Percentiles rank a stretch among this genome's conserved stretches.
Evolutionary conservation across 1,140 invertebrate genomes (phyloP).

Genomic region (Panulirus ornatus): DNA sequence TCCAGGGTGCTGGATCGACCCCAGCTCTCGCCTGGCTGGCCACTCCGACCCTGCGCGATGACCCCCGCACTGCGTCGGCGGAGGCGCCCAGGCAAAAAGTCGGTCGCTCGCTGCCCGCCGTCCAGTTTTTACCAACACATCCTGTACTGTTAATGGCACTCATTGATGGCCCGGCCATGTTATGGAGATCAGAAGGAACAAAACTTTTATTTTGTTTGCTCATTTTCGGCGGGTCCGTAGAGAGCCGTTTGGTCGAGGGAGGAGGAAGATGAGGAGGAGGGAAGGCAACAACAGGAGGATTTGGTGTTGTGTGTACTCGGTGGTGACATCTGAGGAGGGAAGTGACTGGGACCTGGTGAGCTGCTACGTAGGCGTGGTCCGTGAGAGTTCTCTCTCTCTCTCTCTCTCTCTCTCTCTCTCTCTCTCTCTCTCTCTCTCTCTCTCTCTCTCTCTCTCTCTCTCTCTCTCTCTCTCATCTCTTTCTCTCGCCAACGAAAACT

Average conservation of each 20-base stretch:
- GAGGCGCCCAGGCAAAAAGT: not conserved
- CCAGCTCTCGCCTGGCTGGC: not conserved
- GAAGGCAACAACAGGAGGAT: not conserved
- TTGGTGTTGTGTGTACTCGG: too few species aligned
- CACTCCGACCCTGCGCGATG: not conserved
- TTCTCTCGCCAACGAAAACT: too few species aligned
- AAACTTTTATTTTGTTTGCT: not conserved
- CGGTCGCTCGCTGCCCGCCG: not conserved
- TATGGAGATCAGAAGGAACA: slow-evolving; percentile 15
- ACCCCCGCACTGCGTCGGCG: not conserved
- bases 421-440: slow-evolving; percentile 5
- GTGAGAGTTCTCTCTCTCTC: slow-evolving; percentile 16
- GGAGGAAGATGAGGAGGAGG: not conserved
- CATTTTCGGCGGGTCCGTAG: not conserved
- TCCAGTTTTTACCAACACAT: slow-evolving; percentile 32
- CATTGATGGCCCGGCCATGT: slow-evolving; percentile 16
- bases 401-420: too few species aligned
- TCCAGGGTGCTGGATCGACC: too few species aligned
- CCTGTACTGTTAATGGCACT: slow-evolving; percentile 38
- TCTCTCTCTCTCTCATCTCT: not conserved
- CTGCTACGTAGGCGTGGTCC: not conserved
- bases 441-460: not conserved
- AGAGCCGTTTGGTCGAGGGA: not conserved
- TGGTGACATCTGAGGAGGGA: too few species aligned
- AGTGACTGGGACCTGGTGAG: too few species aligned